Evolutionary conservation across 2,888 invertebrate species (phyloP), one percentile per base, ranked within the genome.

Genomic region (Sympetrum striolatum): DNA sequence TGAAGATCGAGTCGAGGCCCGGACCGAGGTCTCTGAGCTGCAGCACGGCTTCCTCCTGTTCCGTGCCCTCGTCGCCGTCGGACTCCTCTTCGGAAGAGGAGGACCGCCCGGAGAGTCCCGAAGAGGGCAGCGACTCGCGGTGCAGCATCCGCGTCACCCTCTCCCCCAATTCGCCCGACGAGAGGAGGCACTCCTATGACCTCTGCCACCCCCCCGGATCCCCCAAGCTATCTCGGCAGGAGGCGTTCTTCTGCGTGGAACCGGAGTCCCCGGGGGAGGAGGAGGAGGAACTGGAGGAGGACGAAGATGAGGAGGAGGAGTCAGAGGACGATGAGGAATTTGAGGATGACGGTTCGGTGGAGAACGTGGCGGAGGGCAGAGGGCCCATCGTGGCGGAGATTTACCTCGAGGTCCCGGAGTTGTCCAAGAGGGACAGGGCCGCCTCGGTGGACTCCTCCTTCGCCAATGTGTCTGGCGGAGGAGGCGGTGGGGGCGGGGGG

Each of bases 381-480:
- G 60, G 64, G 0, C 90, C 91, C 53, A 91, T 92, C 91, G 96
- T 97, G 12, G 95, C 96, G 91, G 97, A 97, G 92, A 96, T 97
- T 91, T 97, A 96, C 93, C 94, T 97, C 81, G 96, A 97, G 91
- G 98, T 98, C 91, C 98, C 98, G 79, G 97, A 98, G 92, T 94
- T 98, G 92, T 90, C 92, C 31, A 97, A 96, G 93, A 95, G 98
- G 44, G 98, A 98, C 93, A 96, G 98, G 31, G 98, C 98, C 31
- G 98, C 97, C 58, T 98, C 98, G 0, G 97, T 98, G 2, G 98
- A 98, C 93, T 97, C 98, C 31, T 97, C 97, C 93, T 98, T 98
- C 93, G 97, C 97, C 94, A 93, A 93, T 90, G 95, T 97, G 90
- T 95, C 96, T 39, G 96, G 97, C 86, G 92, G 92, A 22, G 92